Evolutionary conservation across 2,888 invertebrate species (phyloP).

Genomic region (Busseola fusca): DNA sequence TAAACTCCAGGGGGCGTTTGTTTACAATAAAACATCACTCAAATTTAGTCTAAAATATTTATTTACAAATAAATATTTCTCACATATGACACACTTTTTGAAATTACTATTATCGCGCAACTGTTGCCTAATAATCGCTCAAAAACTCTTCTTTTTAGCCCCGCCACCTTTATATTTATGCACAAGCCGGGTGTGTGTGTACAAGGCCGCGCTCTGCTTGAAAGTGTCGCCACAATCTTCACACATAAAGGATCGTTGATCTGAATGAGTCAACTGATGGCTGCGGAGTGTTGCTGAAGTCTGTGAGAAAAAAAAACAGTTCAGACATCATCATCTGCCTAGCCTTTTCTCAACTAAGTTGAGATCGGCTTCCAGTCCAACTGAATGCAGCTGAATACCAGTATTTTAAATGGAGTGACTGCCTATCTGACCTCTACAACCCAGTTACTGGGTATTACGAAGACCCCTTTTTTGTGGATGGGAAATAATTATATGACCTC

Average conservation of each 20-base stretch:
- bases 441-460: too few species aligned
- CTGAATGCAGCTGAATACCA: too few species aligned
- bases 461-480: too few species aligned
- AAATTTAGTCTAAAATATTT: slow-evolving; percentile 3
- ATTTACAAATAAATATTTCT: slow-evolving; percentile 11
- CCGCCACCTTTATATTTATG: slow-evolving; percentile 65
- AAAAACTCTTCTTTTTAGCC: slow-evolving; percentile 25
- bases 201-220: slow-evolving; percentile 75
- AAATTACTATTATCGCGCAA: background rate
- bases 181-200: slow-evolving; percentile 71
- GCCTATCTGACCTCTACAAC: too few species aligned
- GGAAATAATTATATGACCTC: too few species aligned
- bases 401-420: too few species aligned
- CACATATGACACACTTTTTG: too few species aligned
- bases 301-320: slow-evolving; percentile 53
- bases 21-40: background rate
- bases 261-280: slow-evolving; percentile 74
- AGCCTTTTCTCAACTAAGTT: too few species aligned
- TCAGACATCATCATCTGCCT: background rate
- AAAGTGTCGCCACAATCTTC: slow-evolving; percentile 78
- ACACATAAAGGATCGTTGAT: slow-evolving; percentile 74
- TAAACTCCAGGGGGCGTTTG: background rate
- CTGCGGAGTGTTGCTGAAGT: slow-evolving; percentile 68
- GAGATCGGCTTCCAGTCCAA: too few species aligned
- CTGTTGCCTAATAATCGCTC: slow-evolving; percentile 12